Evolutionary conservation across 2,888 invertebrate species (phyloP), one percentile per base, ranked within the genome.

Genomic region (Torymus aiolomorphi): DNA sequence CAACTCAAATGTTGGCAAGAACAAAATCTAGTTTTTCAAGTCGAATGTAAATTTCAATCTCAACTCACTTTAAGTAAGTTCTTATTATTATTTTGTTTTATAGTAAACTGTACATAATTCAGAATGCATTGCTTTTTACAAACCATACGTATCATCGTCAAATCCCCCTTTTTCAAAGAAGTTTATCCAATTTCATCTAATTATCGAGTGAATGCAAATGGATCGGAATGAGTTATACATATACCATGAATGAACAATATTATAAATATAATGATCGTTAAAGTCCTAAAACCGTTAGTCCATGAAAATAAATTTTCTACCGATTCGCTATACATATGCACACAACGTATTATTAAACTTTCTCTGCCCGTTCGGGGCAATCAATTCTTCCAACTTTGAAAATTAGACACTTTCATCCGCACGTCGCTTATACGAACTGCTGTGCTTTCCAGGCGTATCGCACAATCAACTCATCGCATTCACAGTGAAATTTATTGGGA

Each of bases 161-260:
- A 5, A 2, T 8, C 31, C 2, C 31, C 31, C 31, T 31, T 31
- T 0, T 31, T 3, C 31, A 31, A 31, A 3, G 31, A 31, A 31
- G 3, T 31, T 31, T 31, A 31, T 31, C 3, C 31, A 31, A 31
- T 3, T 31, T 31, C 31, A 31, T 31, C 5, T 3, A 31, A 31
- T 31, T 31, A 31, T 31, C 2, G 31, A 31, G 31, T 31, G 31
- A 18, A 65, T 65, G 24, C n/a, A 65, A 54, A 42, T 62, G 59
- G 75, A 10, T 65, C 52, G n/a, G 51, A 63, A 78, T 79, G 65
- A 59, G 73, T 78, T 78, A 67, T 54, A 8, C 31, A 31, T 8
- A 3, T 71, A 63, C 62, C 73, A 73, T 73, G 73, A 78, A 70
- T 78, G 78, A 73, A 66, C 67, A 66, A 78, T 73, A 54, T 31